Evolutionary conservation across 2,888 invertebrate genomes (phyloP).

Genomic region (Apodemia duryi): DNA sequence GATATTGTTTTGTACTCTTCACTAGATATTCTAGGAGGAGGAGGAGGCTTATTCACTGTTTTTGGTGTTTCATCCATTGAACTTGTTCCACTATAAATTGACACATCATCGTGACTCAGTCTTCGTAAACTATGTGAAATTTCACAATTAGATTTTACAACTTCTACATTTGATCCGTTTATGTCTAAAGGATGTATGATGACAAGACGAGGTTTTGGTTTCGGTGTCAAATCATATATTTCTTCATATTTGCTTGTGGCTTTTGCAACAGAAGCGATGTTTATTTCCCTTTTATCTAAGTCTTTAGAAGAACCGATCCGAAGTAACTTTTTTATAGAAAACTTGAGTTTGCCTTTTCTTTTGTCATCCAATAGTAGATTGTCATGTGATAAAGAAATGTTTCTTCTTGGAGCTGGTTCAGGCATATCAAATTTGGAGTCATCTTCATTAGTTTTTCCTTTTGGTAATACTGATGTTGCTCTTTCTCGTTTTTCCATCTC

Average conservation of each 20-base stretch:
- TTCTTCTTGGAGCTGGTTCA: slow-evolving; percentile 84
- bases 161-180: slow-evolving; percentile 89
- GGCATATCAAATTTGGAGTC: slow-evolving; percentile 67
- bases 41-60: slow-evolving; percentile 83
- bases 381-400: slow-evolving; percentile 87
- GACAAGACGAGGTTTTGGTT: slow-evolving; percentile 86
- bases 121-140: slow-evolving; percentile 55
- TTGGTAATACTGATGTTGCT: slow-evolving; percentile 59
- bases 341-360: slow-evolving; percentile 84
- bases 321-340: slow-evolving; percentile 90
- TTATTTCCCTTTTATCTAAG: slow-evolving; percentile 78
- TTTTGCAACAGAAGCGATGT: slow-evolving; percentile 61
- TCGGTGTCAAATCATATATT: slow-evolving; percentile 76
- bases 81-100: slow-evolving; percentile 68
- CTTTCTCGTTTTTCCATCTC: slow-evolving; percentile 88
- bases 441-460: slow-evolving; percentile 52
- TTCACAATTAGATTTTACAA: slow-evolving; percentile 80
- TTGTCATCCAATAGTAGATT: slow-evolving; percentile 82
- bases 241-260: slow-evolving; percentile 76
- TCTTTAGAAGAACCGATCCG: slow-evolving; percentile 88
- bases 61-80: slow-evolving; percentile 58
- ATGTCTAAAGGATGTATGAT: slow-evolving; percentile 94
- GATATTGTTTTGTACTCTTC: slow-evolving; percentile 72
- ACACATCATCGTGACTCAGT: slow-evolving; percentile 74
- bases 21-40: slow-evolving; percentile 83